Evolutionary conservation across 37 sponge, comb jelly and placozoan species (phyloP), one percentile per base, ranked within the genome.

Genomic region (Bolinopsis microptera): DNA sequence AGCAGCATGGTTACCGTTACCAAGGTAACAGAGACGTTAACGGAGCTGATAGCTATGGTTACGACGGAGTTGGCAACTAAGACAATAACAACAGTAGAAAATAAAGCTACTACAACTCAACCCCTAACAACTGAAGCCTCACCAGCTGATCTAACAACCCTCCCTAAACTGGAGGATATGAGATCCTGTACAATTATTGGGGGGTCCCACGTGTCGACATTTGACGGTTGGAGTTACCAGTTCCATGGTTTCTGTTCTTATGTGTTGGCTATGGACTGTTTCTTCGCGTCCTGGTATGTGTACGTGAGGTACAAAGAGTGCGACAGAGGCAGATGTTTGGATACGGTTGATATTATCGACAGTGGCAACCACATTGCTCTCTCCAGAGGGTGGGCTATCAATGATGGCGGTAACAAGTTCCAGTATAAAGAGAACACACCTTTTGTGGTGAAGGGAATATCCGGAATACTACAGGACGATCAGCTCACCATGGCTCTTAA

Each of bases 211-310:
- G 75, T 72, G n/a, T 30, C 31, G 3, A 72, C 75, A n/a, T 72
- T 72, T 28, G 75, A 72, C 18, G 75, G 31, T 28, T 72, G 75
- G 75, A n/a, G n/a, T 21, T 72, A 72, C 31, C 22, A 21, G 75
- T 72, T 72, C 31, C 31, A 72, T 8, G 75, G 75, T 3, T n/a
- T 30, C 22, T 72, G 75, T 28, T 24, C 75, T n/a, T 72, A 72
- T 21, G 75, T 72, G n/a, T n/a, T 72, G 75, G 75, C 75, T 21
- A 72, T 72, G 75, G 75, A 72, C 75, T 72, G 75, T 72, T n/a
- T 30, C 75, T 72, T 72, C 31, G 75, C 75, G 5, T 72, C 75
- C 26, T 72, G 75, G 75, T 72, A 30, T 21, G 75, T 72, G 75
- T 72, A 72, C 18, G 75, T 72, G 75, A 72, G 75, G 75, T 72